Conservation (phyloP, 1,140 invertebrate genomes). For the Cotesia typhae region DNA sequence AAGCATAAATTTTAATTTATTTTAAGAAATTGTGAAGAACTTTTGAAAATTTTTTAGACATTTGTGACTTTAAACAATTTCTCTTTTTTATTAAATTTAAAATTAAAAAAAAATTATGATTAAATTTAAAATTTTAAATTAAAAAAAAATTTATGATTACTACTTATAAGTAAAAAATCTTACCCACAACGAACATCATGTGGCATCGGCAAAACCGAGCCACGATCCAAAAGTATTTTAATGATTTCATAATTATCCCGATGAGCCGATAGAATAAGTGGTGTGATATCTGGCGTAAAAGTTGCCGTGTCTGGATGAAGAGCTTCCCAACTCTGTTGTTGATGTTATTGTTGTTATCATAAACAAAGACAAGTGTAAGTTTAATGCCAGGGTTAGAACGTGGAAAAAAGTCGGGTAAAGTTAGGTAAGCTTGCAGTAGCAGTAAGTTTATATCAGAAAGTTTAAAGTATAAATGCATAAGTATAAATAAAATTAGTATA, state of each 20-base stretch:
- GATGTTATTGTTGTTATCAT: not conserved
- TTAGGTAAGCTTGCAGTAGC: not conserved
- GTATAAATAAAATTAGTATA: not conserved
- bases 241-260: slow-evolving; percentile 98
- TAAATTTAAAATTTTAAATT: too few species aligned
- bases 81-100: too few species aligned
- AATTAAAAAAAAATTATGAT: too few species aligned
- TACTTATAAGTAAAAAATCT: slow-evolving; percentile 33
- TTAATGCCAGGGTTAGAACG: not conserved
- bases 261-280: slow-evolving; percentile 94
- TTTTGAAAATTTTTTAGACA: too few species aligned
- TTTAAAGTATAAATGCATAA: not conserved
- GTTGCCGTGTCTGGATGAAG: slow-evolving; percentile 88
- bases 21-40: too few species aligned
- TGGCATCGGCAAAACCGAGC: slow-evolving; percentile 86
- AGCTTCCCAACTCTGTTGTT: slow-evolving; percentile 87
- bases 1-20: too few species aligned
- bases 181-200: slow-evolving; percentile 81
- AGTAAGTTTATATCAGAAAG: not conserved
- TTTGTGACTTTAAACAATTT: too few species aligned
- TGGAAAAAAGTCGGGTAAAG: not conserved
- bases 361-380: not conserved
- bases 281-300: slow-evolving; percentile 97
- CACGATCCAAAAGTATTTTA: slow-evolving; percentile 93
- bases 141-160: too few species aligned